A percentile compares a stretch with the other conserved stretches of the same genome.
Conservation (phyloP, 2,797 vertebrate species). For the Lutjanus argentimaculatus region DNA sequence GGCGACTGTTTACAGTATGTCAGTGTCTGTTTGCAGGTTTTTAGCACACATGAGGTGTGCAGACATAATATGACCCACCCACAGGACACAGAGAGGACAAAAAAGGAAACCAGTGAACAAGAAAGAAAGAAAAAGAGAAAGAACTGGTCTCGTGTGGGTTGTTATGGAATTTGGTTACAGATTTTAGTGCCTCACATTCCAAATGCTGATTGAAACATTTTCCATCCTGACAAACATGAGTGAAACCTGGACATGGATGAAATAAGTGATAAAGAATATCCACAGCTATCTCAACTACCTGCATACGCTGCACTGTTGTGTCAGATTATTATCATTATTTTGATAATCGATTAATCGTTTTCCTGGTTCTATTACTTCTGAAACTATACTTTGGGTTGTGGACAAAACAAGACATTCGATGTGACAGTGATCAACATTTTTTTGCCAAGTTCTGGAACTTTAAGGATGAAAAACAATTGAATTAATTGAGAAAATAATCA, state of each 20-base stretch:
- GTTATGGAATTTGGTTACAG: not conserved
- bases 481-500: too few species aligned
- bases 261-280: not conserved
- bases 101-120: not conserved
- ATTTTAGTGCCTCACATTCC: not conserved
- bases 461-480: too few species aligned
- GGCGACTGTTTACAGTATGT: conserved; percentile 46
- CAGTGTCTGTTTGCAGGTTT: conserved; percentile 51
- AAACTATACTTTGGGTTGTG: too few species aligned
- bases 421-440: too few species aligned
- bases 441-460: too few species aligned
- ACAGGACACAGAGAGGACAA: conserved; percentile 21
- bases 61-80: conserved; percentile 56
- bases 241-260: not conserved
- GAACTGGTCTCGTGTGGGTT: not conserved
- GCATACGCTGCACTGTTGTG: not conserved
- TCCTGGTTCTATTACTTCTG: too few species aligned
- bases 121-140: conserved; percentile 4
- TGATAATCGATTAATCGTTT: too few species aligned
- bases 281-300: too few species aligned
- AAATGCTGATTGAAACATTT: conserved; percentile 13
- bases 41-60: conserved; percentile 42
- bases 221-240: not conserved
- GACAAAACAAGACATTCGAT: too few species aligned
- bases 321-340: not conserved